Conservation (phyloP, 1,140 invertebrate genomes). For the Delia radicum region DNA sequence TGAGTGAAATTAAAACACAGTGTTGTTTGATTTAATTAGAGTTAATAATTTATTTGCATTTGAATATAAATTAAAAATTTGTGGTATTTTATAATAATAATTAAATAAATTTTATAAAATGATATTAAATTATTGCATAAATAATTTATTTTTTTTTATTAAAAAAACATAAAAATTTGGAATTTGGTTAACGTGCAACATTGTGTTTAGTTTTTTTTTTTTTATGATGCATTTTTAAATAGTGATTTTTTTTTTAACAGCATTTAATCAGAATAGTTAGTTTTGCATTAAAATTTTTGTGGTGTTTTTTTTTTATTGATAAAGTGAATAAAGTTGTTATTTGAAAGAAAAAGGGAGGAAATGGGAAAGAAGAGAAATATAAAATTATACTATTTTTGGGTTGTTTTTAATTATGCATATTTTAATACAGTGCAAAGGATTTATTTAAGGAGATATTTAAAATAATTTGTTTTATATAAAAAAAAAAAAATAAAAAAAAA, state of each 20-base stretch:
- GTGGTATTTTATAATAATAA: not conserved
- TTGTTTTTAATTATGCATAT: too few relatives aligned
- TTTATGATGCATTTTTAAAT: not conserved
- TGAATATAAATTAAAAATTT: not conserved
- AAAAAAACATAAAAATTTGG: not conserved
- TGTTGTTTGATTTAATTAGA: too few relatives aligned
- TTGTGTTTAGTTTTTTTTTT: not conserved
- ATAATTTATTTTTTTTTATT: not conserved
- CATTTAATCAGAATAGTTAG: not conserved
- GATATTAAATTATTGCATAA: not conserved
- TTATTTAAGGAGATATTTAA: too few relatives aligned
- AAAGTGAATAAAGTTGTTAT: conserved; percentile 10
- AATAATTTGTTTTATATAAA: too few relatives aligned
- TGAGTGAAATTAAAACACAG: too few relatives aligned
- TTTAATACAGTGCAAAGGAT: too few relatives aligned
- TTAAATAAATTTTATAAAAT: not conserved
- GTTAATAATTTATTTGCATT: not conserved
- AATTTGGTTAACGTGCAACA: not conserved
- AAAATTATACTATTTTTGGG: too few relatives aligned
- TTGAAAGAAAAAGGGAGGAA: conserved; percentile 7
- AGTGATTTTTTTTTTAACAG: not conserved
- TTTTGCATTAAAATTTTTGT: not conserved
- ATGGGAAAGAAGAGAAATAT: conserved; percentile 3
- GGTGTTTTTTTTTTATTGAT: not conserved
- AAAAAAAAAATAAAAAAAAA: too few relatives aligned